phyloP scores from a whole-genome alignment of 2,797 vertebrate genomes.

The Chelon auratus region DNA sequence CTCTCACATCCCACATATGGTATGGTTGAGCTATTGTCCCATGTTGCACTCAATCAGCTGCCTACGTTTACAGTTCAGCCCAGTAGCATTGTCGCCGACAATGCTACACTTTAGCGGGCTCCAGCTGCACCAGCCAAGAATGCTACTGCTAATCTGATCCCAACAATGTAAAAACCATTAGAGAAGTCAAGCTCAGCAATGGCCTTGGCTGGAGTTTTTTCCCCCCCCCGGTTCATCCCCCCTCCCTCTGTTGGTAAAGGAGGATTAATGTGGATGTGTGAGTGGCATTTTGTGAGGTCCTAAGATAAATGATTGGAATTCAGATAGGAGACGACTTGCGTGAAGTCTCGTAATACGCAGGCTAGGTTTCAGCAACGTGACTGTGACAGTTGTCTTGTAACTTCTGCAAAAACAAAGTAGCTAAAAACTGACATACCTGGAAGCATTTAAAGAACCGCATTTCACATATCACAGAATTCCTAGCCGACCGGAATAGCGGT shows the following conservation, averaged over 20 bases:
- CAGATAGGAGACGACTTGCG: conserved; percentile 35
- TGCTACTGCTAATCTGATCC: conserved; percentile 66
- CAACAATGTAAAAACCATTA: conserved; percentile 81
- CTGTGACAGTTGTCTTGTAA: conserved; percentile 14
- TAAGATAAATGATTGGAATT: conserved; percentile 66
- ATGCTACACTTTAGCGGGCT: conserved; percentile 72
- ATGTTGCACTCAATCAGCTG: conserved; percentile 63
- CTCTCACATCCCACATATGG: conserved; percentile 51
- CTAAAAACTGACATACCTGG: background rate
- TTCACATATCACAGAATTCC: conserved; percentile 11
- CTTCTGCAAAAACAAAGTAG: conserved; percentile 11
- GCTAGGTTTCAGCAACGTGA: conserved; percentile 37
- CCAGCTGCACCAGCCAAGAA: conserved; percentile 65
- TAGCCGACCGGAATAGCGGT: background rate
- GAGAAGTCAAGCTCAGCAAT: conserved; percentile 63
- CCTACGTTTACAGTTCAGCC: conserved; percentile 56
- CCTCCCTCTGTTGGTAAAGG: conserved; percentile 64
- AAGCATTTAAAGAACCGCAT: background rate
- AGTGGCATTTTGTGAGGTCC: conserved; percentile 71
- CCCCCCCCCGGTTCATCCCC: conserved; percentile 54
- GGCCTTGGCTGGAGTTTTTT: conserved; percentile 76
- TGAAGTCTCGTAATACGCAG: conserved; percentile 49
- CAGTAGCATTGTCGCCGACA: conserved; percentile 64
- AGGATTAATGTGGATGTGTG: conserved; percentile 71
- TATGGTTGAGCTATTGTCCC: conserved; percentile 70